Conservation (phyloP, 2,113 vertebrate species). For the Larimichthys polyactis region DNA sequence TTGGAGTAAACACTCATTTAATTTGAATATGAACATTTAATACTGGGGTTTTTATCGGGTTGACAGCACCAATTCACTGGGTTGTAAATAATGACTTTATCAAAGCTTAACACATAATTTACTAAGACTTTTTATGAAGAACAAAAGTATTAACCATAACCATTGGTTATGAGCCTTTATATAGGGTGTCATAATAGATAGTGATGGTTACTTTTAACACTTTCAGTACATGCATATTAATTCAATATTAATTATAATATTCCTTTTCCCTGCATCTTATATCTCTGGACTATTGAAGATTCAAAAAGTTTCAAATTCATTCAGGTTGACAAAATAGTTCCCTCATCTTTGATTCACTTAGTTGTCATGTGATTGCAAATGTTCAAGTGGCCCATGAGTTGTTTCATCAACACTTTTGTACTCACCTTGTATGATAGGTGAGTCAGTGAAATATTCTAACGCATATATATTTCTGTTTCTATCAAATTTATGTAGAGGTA, state of each 20-base stretch:
- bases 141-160: neutral
- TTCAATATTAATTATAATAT: no score
- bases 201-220: neutral
- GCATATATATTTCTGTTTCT: neutral
- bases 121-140: neutral
- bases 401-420: neutral
- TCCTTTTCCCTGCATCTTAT: neutral
- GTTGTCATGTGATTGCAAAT: neutral
- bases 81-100: neutral
- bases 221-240: neutral
- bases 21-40: neutral
- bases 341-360: neutral
- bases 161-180: neutral
- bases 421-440: neutral
- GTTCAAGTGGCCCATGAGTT: neutral
- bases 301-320: neutral
- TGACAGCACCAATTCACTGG: no score
- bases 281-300: neutral
- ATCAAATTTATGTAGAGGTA: neutral
- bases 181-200: neutral
- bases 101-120: neutral
- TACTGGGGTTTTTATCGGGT: neutral
- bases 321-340: neutral
- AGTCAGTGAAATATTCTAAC: neutral
- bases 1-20: neutral